Base-by-base conservation (phyloP, 2,797 vertebrate species). In the Fratercula arctica region DNA sequence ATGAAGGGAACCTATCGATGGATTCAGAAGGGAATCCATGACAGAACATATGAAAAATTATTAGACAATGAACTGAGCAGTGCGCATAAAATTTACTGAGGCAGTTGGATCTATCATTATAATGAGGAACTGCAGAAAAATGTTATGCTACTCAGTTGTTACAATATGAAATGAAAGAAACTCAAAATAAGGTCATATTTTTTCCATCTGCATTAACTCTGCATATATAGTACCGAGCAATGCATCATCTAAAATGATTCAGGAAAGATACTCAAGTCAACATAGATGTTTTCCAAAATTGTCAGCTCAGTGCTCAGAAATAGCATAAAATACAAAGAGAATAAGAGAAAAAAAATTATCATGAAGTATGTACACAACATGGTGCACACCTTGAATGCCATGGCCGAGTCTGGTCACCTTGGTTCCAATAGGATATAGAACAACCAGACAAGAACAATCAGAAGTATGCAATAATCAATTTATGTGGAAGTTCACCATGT, bases 311-410 rank as follows among this genome's bases (percentile, higher is more conserved):
- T 53, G n/a, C 41, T 89, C 37, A 85, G 57, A 84, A 78, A 59
- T 0, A 87, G n/a, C 0, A 0, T 23, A 57, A 45, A 28, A 79
- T 19, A 51, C 37, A 59, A 73, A 80, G 1, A 35, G 41, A 76
- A 41, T 9, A 70, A 9, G n/a, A 9, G n/a, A 88, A 70, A 73
- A 35, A 43, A 64, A 78, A 48, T 21, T 28, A 56, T 35, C 33
- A 37, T 13, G 21, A 82, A 75, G 9, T 37, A 46, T 26, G 50
- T 41, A 61, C 9, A 53, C 26, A 87, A 70, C 11, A 56, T 0
- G 0, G 57, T 61, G 45, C 20, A 76, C 50, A 56, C 18, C 20
- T n/a, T 60, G 78, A 92, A 76, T 56, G 13, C 14, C 57, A 72
- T 1, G 6, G 45, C 11, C 6, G 5, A 78, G 19, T 60, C n/a